These are phyloP conservation scores for Odocoileus hemionus DNA, from an alignment of 2,113 vertebrate species.

Conservation along the genomic window DNA sequence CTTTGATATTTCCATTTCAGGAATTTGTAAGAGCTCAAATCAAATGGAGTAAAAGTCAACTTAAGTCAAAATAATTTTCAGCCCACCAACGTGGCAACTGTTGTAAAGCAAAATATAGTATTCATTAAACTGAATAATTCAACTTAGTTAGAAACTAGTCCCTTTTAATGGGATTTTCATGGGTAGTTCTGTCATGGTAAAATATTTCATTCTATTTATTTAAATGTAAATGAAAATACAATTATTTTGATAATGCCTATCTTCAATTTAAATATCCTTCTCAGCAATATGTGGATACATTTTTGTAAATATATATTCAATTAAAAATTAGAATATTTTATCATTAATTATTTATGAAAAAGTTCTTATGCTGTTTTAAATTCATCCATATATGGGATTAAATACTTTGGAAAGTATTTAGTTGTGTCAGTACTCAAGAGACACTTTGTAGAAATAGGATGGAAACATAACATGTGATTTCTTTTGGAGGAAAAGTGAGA, in stretches of 20 bases:
- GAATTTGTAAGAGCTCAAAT: slow-evolving; percentile 19
- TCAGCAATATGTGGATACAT: slow-evolving; percentile 14
- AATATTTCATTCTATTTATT: background rate
- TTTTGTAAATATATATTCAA: slow-evolving; percentile 44
- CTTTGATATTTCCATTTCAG: slow-evolving; percentile 7
- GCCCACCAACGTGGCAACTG: background rate
- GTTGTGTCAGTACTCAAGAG: background rate
- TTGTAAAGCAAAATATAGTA: background rate
- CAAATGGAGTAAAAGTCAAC: background rate
- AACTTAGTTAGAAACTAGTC: background rate
- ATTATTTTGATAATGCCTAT: slow-evolving; percentile 53
- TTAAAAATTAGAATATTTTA: slow-evolving; percentile 45
- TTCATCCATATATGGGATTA: background rate
- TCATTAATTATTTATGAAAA: slow-evolving; percentile 25
- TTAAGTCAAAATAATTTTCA: background rate
- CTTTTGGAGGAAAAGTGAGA: background rate
- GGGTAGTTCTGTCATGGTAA: background rate
- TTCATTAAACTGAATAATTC: background rate
- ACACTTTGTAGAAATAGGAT: background rate
- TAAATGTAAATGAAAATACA: slow-evolving; percentile 44
- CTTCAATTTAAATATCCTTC: slow-evolving; percentile 30
- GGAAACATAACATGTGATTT: background rate
- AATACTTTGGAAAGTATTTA: background rate
- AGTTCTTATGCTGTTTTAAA: background rate
- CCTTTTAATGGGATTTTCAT: background rate